Percentiles rank a stretch among this genome's conserved stretches.
phyloP scores from a whole-genome alignment of 2,888 invertebrate species.

The Globia sparganii region DNA sequence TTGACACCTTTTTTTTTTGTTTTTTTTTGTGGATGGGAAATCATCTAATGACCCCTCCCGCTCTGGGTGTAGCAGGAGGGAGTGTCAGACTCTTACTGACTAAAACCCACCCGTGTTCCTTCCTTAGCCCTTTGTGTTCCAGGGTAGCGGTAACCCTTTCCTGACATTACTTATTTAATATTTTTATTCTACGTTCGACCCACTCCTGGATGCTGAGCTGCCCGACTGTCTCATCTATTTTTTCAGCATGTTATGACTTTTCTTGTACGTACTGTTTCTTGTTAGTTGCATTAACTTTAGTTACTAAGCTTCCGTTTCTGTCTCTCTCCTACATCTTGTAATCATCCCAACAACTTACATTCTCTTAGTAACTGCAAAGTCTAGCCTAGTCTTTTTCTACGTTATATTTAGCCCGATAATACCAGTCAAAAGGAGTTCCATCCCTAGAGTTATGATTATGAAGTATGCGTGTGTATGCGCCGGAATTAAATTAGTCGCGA shows the following conservation, averaged over 20 bases:
- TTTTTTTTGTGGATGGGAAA: too few relatives aligned
- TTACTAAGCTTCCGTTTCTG: background rate
- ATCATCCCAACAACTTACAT: background rate
- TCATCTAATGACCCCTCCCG: too few relatives aligned
- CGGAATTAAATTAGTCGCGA: conserved; percentile 82
- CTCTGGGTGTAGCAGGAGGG: too few relatives aligned
- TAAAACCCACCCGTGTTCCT: too few relatives aligned
- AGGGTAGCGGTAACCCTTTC: too few relatives aligned
- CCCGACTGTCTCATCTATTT: background rate
- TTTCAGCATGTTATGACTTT: background rate
- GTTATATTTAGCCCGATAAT: background rate
- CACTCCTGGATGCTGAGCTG: background rate
- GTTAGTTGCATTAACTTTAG: too few relatives aligned
- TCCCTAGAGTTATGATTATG: conserved; percentile 70
- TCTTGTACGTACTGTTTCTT: background rate
- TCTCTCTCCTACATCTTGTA: background rate
- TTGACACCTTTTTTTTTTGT: too few relatives aligned
- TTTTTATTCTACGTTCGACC: background rate
- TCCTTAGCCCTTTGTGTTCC: too few relatives aligned
- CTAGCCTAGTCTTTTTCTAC: background rate
- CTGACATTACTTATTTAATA: background rate
- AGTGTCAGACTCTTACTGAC: too few relatives aligned
- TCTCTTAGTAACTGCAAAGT: background rate
- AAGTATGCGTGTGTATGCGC: conserved; percentile 73
- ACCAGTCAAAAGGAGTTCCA: conserved; percentile 27